Evolutionary conservation across 2,797 vertebrate species (phyloP), one percentile per base, ranked within the genome.

Genomic region (Labeo calbasu): DNA sequence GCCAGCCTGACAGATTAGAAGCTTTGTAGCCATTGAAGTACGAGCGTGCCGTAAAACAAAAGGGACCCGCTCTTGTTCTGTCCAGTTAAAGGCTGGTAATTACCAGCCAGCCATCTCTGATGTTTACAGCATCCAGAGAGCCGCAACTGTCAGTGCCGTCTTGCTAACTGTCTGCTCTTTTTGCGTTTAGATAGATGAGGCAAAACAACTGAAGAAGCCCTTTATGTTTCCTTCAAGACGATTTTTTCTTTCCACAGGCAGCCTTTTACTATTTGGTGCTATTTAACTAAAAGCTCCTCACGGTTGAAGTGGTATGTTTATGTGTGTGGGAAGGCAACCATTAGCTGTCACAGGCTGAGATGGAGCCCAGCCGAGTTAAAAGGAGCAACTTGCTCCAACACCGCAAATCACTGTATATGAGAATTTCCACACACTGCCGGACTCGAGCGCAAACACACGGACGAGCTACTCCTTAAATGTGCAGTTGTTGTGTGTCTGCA

Each of bases 1-100:
- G 19, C 61, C 46, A 21, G 12, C 32, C 15, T 83, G 73, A 83
- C 65, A 59, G 63, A 83, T 68, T 77, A 77, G 51, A 57, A 69
- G 63, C 63, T 78, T 51, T 71, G 75, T 25, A 25, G 53, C 51
- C 66, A 25, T 32, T 84, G 53, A 84, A 71, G 46, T 25, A 43
- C 21, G 19, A 63, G 46, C 8, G 1, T 61, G 55, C 14, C 28
- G 8, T 84, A 72, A 79, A 65, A 79, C 66, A 71, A 79, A 79
- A 79, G 55, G n/a, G 14, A 59, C 75, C 71, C n/a, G 4, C 43
- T 84, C 78, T 81, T 81, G 46, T 77, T 71, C 57, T 80, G 82
- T 81, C 82, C 78, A 76, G 81, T 78, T 83, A 72, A 61, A 72
- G 25, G 9, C 57, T 21, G 57, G 66, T 86, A 83, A 86, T 86